Conservation (phyloP, 2,797 vertebrate species). For the Allobates femoralis region DNA sequence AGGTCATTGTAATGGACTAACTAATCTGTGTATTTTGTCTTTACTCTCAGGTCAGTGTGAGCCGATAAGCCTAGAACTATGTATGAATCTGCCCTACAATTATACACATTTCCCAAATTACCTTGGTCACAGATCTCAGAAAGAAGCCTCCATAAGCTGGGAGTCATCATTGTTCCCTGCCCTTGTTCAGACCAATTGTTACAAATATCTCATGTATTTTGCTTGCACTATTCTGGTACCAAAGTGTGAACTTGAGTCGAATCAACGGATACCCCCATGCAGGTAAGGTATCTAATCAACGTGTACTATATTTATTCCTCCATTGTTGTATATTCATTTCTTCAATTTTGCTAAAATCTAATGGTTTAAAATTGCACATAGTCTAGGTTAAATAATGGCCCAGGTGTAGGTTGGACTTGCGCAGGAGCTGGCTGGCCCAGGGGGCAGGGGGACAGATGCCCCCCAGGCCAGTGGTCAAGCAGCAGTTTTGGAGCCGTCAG, state of each 20-base stretch:
- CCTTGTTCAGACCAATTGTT: slow-evolving; percentile 95
- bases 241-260: slow-evolving; percentile 87
- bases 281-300: slow-evolving; percentile 75
- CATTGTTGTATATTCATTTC: too few relatives aligned
- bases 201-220: slow-evolving; percentile 97
- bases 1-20: neutral
- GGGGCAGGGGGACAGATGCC: too few relatives aligned
- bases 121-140: slow-evolving; percentile 90
- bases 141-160: slow-evolving; percentile 93
- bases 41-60: slow-evolving; percentile 84
- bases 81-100: slow-evolving; percentile 95
- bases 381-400: too few relatives aligned
- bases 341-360: too few relatives aligned
- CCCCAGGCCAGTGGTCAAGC: too few relatives aligned
- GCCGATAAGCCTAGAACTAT: slow-evolving; percentile 90
- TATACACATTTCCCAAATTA: slow-evolving; percentile 90
- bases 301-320: neutral
- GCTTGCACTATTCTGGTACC: slow-evolving; percentile 94
- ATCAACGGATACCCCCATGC: slow-evolving; percentile 89
- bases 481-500: too few relatives aligned
- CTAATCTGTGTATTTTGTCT: slow-evolving; percentile 43
- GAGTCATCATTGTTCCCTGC: slow-evolving; percentile 93
- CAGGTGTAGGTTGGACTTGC: too few relatives aligned
- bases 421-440: too few relatives aligned
- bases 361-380: too few relatives aligned